Evolutionary conservation across 53 echinoderm and acorn worm species (phyloP), one percentile per base, ranked within the genome.

Genomic region (Holothuria scabra): DNA sequence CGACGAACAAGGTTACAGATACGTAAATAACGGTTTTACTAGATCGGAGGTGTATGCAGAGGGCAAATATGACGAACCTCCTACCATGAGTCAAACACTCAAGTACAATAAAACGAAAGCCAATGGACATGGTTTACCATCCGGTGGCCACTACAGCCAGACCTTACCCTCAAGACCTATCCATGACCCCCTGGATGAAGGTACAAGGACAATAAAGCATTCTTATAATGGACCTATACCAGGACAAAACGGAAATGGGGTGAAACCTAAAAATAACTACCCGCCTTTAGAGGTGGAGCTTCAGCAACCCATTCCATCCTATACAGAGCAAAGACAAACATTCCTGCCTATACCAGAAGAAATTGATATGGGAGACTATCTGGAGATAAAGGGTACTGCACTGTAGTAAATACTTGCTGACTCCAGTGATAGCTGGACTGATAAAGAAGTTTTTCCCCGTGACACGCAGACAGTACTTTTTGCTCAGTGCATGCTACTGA

Each of bases 141-240:
- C 21, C 1, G 28, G 78, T 9, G 64, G 11, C 23, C 57, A 78
- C 18, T 78, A 78, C 78, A 57, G 59, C 52, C 78, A 78, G 57
- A 78, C 78, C 0, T 58, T 78, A 56, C 78, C 78, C 21, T 21
- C 20, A 14, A 24, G 78, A 32, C 78, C 78, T 56, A 78, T 57
- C 13, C 78, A 78, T 2, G 78, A 78, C 78, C 78, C 78, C 58
- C 56, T 78, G 12, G 78, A 78, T 57, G 57, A 78, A 30, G 78
- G 78, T 10, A 78, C 78, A 24, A 78, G 78, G 21, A 78, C 78
- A 9, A 78, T 78, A 31, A 78, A 78, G 20, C 56, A 56, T 33
- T 55, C 78, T 23, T 78, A 78, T 28, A 78, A 78, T 58, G 78
- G 78, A 21, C 78, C 78, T 20, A 56, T 78, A 56, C 78, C 78